Evolutionary conservation across 2,888 invertebrate genomes (phyloP).

Genomic region (Ochropleura plecta): DNA sequence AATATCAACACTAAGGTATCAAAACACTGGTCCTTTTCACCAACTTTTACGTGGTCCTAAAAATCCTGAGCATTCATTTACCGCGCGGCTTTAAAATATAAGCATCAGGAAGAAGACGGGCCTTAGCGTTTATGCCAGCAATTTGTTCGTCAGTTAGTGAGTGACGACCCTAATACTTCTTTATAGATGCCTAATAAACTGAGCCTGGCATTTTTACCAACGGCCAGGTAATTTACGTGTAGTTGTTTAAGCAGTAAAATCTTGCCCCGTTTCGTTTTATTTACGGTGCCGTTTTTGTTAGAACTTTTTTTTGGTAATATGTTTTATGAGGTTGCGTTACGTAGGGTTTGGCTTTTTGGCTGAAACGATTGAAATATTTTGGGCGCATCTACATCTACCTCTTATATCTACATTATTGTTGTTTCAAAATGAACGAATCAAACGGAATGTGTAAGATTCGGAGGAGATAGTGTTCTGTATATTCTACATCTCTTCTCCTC

Average conservation of each 20-base stretch:
- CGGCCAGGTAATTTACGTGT: slow-evolving; percentile 43
- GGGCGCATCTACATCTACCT: too few relatives aligned
- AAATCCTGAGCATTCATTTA: slow-evolving; percentile 16
- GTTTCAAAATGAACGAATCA: background rate
- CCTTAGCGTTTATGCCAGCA: slow-evolving; percentile 36
- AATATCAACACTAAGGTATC: background rate
- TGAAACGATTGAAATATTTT: background rate
- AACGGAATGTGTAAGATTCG: background rate
- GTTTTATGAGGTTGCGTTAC: slow-evolving; percentile 1
- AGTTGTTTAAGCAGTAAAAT: slow-evolving; percentile 35
- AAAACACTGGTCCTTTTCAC: background rate
- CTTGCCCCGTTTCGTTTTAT: slow-evolving; percentile 26
- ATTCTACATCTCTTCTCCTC: background rate
- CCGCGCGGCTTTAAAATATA: slow-evolving; percentile 25
- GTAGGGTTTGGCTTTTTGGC: background rate
- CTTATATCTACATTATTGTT: background rate
- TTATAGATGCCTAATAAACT: slow-evolving; percentile 57
- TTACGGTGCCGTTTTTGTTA: slow-evolving; percentile 3
- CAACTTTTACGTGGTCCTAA: slow-evolving; percentile 3
- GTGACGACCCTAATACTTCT: slow-evolving; percentile 49
- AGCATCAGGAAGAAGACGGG: slow-evolving; percentile 17
- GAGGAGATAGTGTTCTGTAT: background rate
- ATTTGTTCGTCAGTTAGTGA: slow-evolving; percentile 54
- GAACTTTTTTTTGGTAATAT: background rate
- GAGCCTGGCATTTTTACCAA: slow-evolving; percentile 51